These are phyloP conservation scores for Hyposoter didymator DNA, from an alignment of 2,888 invertebrate genomes.

Conservation along the genomic window DNA sequence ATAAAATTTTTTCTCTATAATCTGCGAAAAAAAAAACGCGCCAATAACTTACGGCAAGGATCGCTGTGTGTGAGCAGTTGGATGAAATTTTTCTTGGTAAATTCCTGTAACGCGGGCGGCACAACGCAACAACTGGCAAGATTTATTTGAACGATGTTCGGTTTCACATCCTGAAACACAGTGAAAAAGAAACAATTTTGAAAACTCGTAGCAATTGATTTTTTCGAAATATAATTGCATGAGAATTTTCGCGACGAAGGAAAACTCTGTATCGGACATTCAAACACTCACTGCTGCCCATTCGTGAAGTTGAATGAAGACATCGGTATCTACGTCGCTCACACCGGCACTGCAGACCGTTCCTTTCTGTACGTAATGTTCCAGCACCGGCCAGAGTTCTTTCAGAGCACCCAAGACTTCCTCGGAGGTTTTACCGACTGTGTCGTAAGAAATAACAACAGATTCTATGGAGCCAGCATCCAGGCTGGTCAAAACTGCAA, in stretches of 20 bases:
- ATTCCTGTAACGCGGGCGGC: constrained; percentile 94
- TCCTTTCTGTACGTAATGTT: constrained; percentile 88
- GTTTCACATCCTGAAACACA: constrained; percentile 87
- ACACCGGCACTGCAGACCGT: constrained; percentile 90
- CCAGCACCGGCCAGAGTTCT: constrained; percentile 91
- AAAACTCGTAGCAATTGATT: background rate
- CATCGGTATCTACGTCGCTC: constrained; percentile 94
- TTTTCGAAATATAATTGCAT: background rate
- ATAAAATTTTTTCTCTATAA: background rate
- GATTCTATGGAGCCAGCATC: constrained; percentile 92
- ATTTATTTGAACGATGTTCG: constrained; percentile 96
- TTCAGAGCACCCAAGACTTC: constrained; percentile 85
- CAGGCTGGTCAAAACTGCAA: constrained; percentile 89
- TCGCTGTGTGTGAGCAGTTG: constrained; percentile 98
- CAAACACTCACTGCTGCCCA: constrained; percentile 87
- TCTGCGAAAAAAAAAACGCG: background rate
- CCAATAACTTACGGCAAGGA: constrained; percentile 89
- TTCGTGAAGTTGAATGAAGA: constrained; percentile 90
- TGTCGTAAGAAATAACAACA: constrained; percentile 92
- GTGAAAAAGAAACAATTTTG: constrained; percentile 28
- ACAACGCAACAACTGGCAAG: constrained; percentile 97
- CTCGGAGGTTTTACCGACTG: constrained; percentile 78
- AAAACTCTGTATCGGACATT: background rate
- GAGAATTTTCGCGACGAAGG: background rate
- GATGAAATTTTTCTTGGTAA: constrained; percentile 95